Conservation (phyloP, 2,888 invertebrate species). For the Melieria picta region DNA sequence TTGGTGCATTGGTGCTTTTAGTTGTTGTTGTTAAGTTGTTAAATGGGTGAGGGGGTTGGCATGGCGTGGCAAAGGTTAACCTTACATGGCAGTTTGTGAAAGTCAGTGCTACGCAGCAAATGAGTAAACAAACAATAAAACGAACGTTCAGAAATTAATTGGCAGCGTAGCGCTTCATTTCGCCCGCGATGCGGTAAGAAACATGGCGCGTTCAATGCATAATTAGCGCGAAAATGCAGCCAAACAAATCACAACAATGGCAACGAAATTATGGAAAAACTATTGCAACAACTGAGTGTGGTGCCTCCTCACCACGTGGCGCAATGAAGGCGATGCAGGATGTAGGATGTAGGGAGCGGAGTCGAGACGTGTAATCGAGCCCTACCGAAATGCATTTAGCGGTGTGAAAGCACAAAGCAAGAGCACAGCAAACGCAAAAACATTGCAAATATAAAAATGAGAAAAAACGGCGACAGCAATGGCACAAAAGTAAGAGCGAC, state of each 20-base stretch:
- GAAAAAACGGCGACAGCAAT: neutral
- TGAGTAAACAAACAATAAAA: constrained; percentile 16
- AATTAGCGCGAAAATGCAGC: neutral
- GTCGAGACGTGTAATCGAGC: no score
- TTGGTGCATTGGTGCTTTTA: constrained; percentile 16
- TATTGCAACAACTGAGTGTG: no score
- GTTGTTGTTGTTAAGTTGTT: neutral
- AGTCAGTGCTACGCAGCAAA: constrained; percentile 28
- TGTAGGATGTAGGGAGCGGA: no score
- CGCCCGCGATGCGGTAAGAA: no score
- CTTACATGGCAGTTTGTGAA: neutral
- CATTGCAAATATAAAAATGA: neutral
- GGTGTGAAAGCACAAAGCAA: neutral
- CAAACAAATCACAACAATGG: neutral
- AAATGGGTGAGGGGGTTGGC: no score
- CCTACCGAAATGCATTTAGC: no score
- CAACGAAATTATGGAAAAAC: neutral
- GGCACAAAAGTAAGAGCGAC: constrained; percentile 5
- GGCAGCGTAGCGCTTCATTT: no score
- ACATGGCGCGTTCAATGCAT: no score
- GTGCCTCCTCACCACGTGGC: no score
- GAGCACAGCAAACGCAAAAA: neutral
- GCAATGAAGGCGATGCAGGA: no score
- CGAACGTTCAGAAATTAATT: no score
- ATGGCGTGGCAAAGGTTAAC: no score